Conservation (phyloP, 2,797 vertebrate species). For the Naso thynnoides region DNA sequence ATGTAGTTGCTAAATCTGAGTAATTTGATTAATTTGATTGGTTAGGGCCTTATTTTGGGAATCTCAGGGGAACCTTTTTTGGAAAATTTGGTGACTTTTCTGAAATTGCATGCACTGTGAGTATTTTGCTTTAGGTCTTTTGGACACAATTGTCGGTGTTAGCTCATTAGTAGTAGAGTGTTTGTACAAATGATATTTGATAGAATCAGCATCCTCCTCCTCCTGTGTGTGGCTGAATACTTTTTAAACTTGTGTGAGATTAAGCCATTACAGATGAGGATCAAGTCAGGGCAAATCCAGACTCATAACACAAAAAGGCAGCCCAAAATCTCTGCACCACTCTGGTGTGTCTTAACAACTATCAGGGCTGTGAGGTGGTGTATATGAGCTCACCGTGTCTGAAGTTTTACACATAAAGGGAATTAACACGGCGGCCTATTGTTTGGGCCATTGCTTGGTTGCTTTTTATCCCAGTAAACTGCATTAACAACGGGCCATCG, state of each 20-base stretch:
- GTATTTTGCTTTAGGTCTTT: neutral
- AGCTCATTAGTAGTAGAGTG: neutral
- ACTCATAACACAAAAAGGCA: constrained; percentile 6
- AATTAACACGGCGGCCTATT: constrained; percentile 20
- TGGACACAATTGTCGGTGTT: neutral
- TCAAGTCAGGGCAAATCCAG: constrained; percentile 11
- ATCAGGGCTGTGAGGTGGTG: constrained; percentile 2
- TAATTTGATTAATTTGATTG: neutral
- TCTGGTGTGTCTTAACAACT: neutral
- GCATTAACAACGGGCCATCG: constrained; percentile 36
- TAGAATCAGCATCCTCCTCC: neutral
- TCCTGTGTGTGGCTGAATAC: neutral
- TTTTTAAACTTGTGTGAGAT: neutral
- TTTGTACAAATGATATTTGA: neutral
- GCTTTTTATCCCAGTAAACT: constrained; percentile 53
- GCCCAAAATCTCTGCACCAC: neutral
- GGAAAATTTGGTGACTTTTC: neutral
- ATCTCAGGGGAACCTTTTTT: no score
- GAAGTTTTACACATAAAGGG: constrained; percentile 15
- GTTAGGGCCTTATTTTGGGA: no score
- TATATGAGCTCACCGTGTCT: constrained; percentile 32
- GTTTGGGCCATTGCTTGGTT: constrained; percentile 31
- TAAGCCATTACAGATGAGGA: neutral
- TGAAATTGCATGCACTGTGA: neutral
- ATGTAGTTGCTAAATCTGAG: neutral